Evolutionary conservation across 2,797 vertebrate genomes (phyloP).

Genomic region (Microctenopoma lineatum): DNA sequence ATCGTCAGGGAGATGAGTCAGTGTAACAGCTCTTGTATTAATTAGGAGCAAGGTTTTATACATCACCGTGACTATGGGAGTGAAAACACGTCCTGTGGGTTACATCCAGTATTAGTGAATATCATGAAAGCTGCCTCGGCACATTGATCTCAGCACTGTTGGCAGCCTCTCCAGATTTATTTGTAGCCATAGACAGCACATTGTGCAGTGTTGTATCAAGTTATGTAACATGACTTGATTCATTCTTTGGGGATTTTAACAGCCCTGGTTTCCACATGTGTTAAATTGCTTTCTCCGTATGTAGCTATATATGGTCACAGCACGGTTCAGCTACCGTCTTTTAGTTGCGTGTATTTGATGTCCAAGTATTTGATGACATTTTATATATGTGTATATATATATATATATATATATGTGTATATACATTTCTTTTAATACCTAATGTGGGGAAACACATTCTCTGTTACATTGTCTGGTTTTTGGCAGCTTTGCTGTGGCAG

Average conservation of each 20-base stretch:
- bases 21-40: background rate
- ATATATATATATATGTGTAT: no score
- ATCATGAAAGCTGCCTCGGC: conserved; percentile 17
- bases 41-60: background rate
- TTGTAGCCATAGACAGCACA: conserved; percentile 2
- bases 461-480: conserved; percentile 6
- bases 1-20: background rate
- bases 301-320: conserved; percentile 3
- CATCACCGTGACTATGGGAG: background rate
- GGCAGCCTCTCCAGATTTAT: conserved; percentile 20
- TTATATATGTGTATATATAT: no score
- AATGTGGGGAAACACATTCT: background rate
- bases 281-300: background rate
- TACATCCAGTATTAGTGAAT: background rate
- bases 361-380: no score
- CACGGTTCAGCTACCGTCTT: background rate
- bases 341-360: no score
- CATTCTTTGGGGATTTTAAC: conserved; percentile 4
- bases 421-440: background rate
- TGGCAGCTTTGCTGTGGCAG: conserved; percentile 6
- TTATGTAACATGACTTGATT: conserved; percentile 33
- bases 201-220: background rate
- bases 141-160: conserved; percentile 22
- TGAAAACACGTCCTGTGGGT: background rate
- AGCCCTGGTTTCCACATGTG: conserved; percentile 12